Evolutionary conservation across 2,888 invertebrate genomes (phyloP), one percentile per base, ranked within the genome.

Genomic region (Rosalia funebris): DNA sequence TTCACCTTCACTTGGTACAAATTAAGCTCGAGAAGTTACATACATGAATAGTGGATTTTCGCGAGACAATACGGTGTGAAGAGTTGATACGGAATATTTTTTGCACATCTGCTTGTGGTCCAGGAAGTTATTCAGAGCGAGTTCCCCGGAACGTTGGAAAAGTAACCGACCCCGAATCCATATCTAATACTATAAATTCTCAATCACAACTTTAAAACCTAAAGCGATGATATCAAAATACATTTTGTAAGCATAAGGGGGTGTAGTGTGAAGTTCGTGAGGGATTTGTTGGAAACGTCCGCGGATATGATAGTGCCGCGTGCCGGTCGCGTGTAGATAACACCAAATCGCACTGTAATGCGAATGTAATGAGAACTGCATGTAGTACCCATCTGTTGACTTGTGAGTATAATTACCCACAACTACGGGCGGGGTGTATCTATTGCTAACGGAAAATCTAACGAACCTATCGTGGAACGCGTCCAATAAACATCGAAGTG

Each of bases 271-370:
- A 50, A 50, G 20, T 37, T 50, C 25, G 50, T 39, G 20, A 50
- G 50, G 54, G 53, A 59, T 59, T 52, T 59, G 45, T 37, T 25
- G 48, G 55, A 48, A 57, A 61, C 57, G 48, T 54, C 47, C 57
- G 48, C 25, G 57, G 45, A 54, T 45, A 57, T 53, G 44, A 60
- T 50, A 50, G 39, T 25, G 65, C 58, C 70, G 65, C 67, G 70
- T 70, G 70, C 55, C 57, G 47, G 69, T 56, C 75, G 69, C 73
- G 75, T 74, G 76, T 68, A 69, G 70, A 71, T 75, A 75, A 71
- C 58, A 65, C 67, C 62, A 72, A 75, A 76, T 73, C 71, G 72
- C 68, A 61, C 65, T 75, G 68, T 75, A 75, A 77, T 75, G 74
- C 67, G 72, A 39, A 25, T 50, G 50, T 50, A 50, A 50, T 50